Conservation (phyloP, 2,113 vertebrate genomes). For the Pangasianodon gigas region DNA sequence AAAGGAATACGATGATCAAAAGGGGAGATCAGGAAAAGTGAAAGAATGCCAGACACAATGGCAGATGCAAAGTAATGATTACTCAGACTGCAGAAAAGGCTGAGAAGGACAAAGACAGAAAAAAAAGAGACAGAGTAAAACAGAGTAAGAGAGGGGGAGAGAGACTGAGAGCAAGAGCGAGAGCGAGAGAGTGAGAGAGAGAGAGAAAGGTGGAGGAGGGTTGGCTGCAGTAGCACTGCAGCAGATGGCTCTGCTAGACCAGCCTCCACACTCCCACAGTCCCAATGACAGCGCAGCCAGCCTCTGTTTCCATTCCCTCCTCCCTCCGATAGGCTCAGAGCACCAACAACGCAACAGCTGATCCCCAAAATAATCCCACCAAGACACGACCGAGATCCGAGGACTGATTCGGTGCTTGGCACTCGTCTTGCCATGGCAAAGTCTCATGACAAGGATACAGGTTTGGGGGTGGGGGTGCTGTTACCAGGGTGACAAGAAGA, state of each 20-base stretch:
- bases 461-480: neutral
- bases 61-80: neutral
- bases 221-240: slow-evolving; percentile 53
- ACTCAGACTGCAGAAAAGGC: slow-evolving; percentile 2
- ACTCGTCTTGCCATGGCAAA: slow-evolving; percentile 25
- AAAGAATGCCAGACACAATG: neutral
- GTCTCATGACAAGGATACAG: neutral
- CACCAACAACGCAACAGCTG: slow-evolving; percentile 18
- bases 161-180: neutral
- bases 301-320: neutral
- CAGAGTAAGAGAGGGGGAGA: neutral
- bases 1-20: neutral
- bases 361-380: slow-evolving; percentile 21
- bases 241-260: slow-evolving; percentile 54
- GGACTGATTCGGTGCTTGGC: neutral
- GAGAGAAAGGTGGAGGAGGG: slow-evolving; percentile 11
- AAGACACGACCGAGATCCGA: neutral
- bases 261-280: slow-evolving; percentile 23
- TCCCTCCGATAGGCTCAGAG: slow-evolving; percentile 12
- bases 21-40: too few species aligned
- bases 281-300: slow-evolving; percentile 20
- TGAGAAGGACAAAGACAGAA: neutral
- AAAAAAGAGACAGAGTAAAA: neutral
- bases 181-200: neutral
- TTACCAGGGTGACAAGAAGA: neutral